Evolutionary conservation across 1,140 invertebrate species (phyloP).

Genomic region (Tetraneura akinire): DNA sequence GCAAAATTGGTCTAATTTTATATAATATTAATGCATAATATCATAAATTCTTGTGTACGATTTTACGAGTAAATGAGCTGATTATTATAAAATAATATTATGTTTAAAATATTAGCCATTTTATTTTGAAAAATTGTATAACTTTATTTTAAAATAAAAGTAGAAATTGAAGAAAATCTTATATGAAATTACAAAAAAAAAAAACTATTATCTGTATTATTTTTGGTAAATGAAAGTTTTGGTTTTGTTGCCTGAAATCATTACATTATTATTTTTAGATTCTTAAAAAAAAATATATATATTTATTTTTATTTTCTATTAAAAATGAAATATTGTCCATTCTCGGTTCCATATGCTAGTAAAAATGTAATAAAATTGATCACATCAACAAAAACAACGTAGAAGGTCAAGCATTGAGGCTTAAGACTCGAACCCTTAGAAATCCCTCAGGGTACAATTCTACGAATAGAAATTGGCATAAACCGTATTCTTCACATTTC

Average conservation of each 20-base stretch:
- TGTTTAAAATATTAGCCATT: too few species aligned
- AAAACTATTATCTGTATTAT: not conserved
- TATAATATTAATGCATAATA: too few species aligned
- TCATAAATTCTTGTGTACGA: too few species aligned
- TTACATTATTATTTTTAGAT: not conserved
- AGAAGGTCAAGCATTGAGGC: not conserved
- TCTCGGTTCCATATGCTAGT: not conserved
- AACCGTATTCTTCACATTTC: not conserved
- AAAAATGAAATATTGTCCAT: slow-evolving; percentile 7
- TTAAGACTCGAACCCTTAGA: slow-evolving; percentile 6
- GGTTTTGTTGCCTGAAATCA: not conserved
- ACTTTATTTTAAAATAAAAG: too few species aligned
- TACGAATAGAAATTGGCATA: not conserved
- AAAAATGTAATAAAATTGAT: slow-evolving; percentile 31
- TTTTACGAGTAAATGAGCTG: too few species aligned
- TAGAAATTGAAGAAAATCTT: too few species aligned
- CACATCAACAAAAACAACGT: not conserved
- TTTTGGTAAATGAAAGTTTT: not conserved
- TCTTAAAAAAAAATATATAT: not conserved
- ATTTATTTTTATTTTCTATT: not conserved
- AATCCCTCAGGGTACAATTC: slow-evolving; percentile 6
- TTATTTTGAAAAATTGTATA: too few species aligned
- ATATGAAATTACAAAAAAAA: not conserved
- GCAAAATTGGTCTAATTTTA: too few species aligned
- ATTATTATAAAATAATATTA: too few species aligned